Evolutionary conservation across 2,888 invertebrate species (phyloP), one percentile per base, ranked within the genome.

Genomic region (Oscheius myriophilus): DNA sequence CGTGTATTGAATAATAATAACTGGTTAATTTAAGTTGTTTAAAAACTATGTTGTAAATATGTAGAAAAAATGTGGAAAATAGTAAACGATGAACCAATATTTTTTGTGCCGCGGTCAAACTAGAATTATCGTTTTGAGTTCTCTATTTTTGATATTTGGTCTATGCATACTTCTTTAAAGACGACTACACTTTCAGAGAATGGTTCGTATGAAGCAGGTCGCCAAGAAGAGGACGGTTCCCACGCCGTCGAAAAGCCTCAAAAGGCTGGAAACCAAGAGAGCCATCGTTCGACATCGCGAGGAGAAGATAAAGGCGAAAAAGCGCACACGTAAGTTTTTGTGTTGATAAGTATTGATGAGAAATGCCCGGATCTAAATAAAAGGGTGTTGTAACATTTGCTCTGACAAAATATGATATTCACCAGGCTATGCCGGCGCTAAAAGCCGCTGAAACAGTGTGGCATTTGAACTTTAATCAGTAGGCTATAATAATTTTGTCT

Each of bases 131-230:
- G n/a, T n/a, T n/a, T n/a, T n/a, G n/a, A n/a, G 33, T 33, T 33
- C 33, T 33, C 33, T 9, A 33, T 33, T n/a, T n/a, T n/a, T n/a
- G n/a, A 33, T 45, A 18, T 14, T 23, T 11, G 39, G 6, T 61
- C 14, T 1, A 18, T 2, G 25, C 49, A 25, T 53, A 25, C 26
- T 25, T 26, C 6, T 3, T 26, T 18, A 51, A 11, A 53, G 26
- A 18, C 16, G 4, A 25, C 51, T 33, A 26, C 11, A 16, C 2
- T 23, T 14, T 12, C 26, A 11, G 41, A 58, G 2, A 3, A 63
- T 65, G 54, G 55, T 42, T 1, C 53, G 65, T 7, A 23, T n/a
- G 23, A 65, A 65, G 45, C 65, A 65, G 41, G 41, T 41, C 4
- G 55, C 53, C 18, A 65, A 42, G 21, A 53, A 55, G 23, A 26